Evolutionary conservation across 2,113 vertebrate species (phyloP).

Genomic region (Ciconia boyciana): DNA sequence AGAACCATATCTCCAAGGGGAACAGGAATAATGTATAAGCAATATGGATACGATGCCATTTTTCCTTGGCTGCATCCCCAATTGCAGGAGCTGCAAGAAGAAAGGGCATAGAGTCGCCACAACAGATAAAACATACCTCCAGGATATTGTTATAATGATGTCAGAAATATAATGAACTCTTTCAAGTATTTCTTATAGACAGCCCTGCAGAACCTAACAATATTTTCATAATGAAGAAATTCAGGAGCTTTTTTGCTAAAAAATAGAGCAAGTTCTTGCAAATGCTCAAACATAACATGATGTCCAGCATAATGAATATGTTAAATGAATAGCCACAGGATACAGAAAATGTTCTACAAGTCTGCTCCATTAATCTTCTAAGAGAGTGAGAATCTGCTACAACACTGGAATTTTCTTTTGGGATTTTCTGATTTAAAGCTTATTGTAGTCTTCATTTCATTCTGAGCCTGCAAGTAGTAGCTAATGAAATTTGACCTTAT

Average conservation of each 20-base stretch:
- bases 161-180: not conserved
- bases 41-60: not conserved
- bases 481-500: not conserved
- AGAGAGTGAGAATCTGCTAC: slow-evolving; percentile 9
- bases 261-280: not conserved
- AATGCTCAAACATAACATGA: not conserved
- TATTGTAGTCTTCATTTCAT: not conserved
- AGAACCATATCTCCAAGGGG: not conserved
- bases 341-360: slow-evolving; percentile 35
- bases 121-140: not conserved
- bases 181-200: slow-evolving; percentile 15
- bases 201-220: not conserved
- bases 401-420: not conserved
- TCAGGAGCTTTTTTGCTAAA: not conserved
- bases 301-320: slow-evolving; percentile 34
- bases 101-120: not conserved
- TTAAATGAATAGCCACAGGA: slow-evolving; percentile 36
- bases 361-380: slow-evolving; percentile 40
- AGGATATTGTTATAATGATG: not conserved
- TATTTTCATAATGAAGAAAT: slow-evolving; percentile 14
- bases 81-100: not conserved
- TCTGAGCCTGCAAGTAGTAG: not conserved
- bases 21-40: not conserved
- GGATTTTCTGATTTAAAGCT: slow-evolving; percentile 21
- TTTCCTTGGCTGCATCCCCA: not conserved